Conservation (phyloP, 2,888 invertebrate genomes). For the Falcaria lacertinaria region DNA sequence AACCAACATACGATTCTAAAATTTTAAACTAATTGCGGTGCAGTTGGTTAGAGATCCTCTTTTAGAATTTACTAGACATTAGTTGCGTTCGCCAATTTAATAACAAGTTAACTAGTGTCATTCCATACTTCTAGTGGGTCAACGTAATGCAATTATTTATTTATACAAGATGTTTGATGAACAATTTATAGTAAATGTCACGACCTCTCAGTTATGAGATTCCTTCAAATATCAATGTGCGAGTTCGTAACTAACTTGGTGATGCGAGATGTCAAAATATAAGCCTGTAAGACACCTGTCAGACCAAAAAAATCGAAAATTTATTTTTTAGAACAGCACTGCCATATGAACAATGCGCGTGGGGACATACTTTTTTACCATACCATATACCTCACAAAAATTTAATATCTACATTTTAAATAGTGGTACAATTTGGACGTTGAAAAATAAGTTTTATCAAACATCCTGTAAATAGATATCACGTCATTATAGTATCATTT, state of each 20-base stretch:
- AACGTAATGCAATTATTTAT: slow-evolving; percentile 41
- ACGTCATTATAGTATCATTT: slow-evolving; percentile 45
- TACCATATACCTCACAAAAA: slow-evolving; percentile 30
- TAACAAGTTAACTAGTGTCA: slow-evolving; percentile 45
- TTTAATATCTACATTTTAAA: too few species aligned
- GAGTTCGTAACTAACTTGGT: too few species aligned
- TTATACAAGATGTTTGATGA: slow-evolving; percentile 72
- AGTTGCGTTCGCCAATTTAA: slow-evolving; percentile 61
- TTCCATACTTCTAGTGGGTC: slow-evolving; percentile 35
- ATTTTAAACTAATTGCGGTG: slow-evolving; percentile 18
- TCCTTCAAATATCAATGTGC: too few species aligned
- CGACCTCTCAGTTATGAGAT: too few species aligned
- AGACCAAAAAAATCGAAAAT: too few species aligned
- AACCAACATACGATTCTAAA: slow-evolving; percentile 2
- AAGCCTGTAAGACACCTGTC: too few species aligned
- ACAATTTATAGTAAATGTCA: slow-evolving; percentile 15
- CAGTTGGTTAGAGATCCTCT: slow-evolving; percentile 55
- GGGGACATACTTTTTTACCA: slow-evolving; percentile 28
- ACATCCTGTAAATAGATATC: slow-evolving; percentile 65
- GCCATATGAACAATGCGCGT: too few species aligned
- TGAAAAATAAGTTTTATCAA: slow-evolving; percentile 51
- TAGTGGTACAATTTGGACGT: slow-evolving; percentile 42
- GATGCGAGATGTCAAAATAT: too few species aligned
- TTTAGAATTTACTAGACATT: slow-evolving; percentile 71
- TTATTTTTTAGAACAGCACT: too few species aligned